These are phyloP conservation scores for Synergus laeviventris DNA, from an alignment of 2,888 invertebrate genomes.

Conservation along the genomic window DNA sequence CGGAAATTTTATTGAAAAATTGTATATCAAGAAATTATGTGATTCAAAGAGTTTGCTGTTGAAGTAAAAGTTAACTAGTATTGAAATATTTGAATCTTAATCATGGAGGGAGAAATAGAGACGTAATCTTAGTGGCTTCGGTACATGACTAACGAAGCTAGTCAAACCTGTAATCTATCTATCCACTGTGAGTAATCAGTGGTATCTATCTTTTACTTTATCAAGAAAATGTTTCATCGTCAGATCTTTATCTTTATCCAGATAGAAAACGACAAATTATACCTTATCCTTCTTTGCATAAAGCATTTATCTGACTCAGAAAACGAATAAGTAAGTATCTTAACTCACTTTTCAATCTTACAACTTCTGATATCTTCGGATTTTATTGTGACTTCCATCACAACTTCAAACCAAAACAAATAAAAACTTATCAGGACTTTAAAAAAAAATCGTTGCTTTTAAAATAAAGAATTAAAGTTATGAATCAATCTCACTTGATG, in stretches of 20 bases:
- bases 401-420: neutral
- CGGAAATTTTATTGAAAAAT: neutral
- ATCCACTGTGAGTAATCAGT: constrained; percentile 6
- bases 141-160: constrained; percentile 27
- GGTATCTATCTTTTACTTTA: constrained; percentile 10
- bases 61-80: neutral
- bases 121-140: neutral
- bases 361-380: neutral
- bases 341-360: neutral
- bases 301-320: constrained; percentile 10
- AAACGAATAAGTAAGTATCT: neutral
- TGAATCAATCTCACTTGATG: no score
- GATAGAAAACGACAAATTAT: constrained; percentile 15
- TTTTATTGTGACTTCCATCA: neutral
- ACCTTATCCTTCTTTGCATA: constrained; percentile 27
- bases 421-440: no score
- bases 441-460: no score
- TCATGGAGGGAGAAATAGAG: neutral
- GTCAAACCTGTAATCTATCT: constrained; percentile 19
- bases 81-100: neutral
- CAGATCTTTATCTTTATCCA: constrained; percentile 17
- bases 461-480: no score
- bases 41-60: neutral
- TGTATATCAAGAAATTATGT: neutral
- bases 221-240: constrained; percentile 24